Evolutionary conservation across 2,797 vertebrate genomes (phyloP), one percentile per base, ranked within the genome.

Genomic region (Rachycentron canadum): DNA sequence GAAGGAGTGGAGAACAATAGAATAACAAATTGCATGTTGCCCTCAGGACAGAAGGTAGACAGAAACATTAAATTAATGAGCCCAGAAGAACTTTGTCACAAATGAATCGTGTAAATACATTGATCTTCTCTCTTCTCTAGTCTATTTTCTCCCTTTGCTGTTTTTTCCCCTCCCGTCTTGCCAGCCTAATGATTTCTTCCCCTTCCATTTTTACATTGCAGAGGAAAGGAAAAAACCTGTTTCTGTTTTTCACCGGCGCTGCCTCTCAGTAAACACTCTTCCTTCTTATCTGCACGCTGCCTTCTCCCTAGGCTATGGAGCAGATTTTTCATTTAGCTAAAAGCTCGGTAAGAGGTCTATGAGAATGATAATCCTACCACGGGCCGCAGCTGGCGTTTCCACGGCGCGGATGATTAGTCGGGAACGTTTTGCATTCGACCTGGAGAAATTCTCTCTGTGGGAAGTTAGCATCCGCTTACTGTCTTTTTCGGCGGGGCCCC

Each of bases 281-380:
- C 95, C 95, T 96, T 96, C 97, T 97, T 97, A 97, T 98, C 97
- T 97, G 95, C 95, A 96, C 93, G 91, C 96, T 96, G 96, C 96
- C 97, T 97, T 95, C 96, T 98, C 97, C 97, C 96, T 95, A 97
- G 98, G 98, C 98, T 97, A 97, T 96, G 96, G 84, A 93, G 97
- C 97, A 99, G 97, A 98, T 99, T 99, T 98, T 98, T 97, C 97
- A 98, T 98, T 99, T 98, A 97, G 97, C 98, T 97, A 97, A 98
- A 97, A 98, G 97, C 98, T 97, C 96, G 92, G 97, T 97, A 96
- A 98, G 97, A 97, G 97, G 97, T 99, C 98, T 97, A 96, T 95
- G 97, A 98, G 97, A 99, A 97, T 97, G 97, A 99, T 99, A 98
- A 98, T 98, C 97, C 96, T 96, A 96, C 94, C 92, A 96, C 93